A percentile compares a stretch with the other conserved stretches of the same genome.
Conservation (phyloP, 2,888 invertebrate genomes). For the Hemaris fuciformis region DNA sequence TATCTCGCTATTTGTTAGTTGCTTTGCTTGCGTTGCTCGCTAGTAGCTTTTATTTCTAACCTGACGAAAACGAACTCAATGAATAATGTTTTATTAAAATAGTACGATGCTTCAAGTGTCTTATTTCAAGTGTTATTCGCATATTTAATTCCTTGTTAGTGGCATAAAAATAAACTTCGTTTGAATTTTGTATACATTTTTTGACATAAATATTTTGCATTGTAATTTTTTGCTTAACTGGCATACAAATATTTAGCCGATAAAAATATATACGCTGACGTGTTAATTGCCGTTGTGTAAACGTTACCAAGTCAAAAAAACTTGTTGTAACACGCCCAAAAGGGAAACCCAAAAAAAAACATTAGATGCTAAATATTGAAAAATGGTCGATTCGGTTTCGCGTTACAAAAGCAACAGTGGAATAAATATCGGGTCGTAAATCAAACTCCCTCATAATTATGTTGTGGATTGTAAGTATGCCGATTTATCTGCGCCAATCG, state of each 20-base stretch:
- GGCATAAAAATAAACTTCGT: neutral
- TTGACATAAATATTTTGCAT: neutral
- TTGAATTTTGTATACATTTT: neutral
- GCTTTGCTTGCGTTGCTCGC: no score
- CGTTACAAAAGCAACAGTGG: constrained; percentile 41
- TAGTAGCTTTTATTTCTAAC: no score
- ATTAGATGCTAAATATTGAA: constrained; percentile 7
- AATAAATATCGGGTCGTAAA: constrained; percentile 48
- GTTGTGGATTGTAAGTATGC: constrained; percentile 19
- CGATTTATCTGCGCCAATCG: neutral
- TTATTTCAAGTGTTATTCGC: no score
- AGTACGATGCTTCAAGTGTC: no score
- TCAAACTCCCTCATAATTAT: constrained; percentile 62
- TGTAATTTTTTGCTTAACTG: no score
- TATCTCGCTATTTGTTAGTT: no score
- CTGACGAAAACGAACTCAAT: no score
- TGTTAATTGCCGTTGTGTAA: constrained; percentile 26
- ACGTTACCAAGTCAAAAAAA: constrained; percentile 22
- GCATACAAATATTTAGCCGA: neutral
- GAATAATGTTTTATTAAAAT: no score
- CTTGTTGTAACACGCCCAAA: constrained; percentile 19
- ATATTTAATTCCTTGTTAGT: neutral
- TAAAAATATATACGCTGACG: constrained; percentile 17
- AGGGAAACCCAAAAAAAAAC: constrained; percentile 3
- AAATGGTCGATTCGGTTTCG: constrained; percentile 15